Percentiles rank a stretch among this genome's conserved stretches.
These are phyloP conservation scores for Rhinatrema bivittatum DNA, from an alignment of 2,797 vertebrate genomes.

Conservation along the genomic window DNA sequence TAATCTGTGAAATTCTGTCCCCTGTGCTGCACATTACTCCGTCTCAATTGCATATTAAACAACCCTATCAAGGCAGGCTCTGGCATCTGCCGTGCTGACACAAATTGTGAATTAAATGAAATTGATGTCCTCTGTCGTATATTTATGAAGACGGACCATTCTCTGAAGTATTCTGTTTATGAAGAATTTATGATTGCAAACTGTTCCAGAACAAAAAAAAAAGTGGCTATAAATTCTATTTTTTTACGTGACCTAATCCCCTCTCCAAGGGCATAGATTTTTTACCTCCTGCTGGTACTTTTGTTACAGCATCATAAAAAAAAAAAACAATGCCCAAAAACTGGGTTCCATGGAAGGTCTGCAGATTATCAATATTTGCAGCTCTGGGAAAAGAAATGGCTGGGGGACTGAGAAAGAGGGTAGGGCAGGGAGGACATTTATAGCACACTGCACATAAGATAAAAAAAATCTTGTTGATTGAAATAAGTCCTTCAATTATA, in stretches of 20 bases:
- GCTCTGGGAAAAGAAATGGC: conserved; percentile 58
- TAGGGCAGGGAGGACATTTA: conserved; percentile 48
- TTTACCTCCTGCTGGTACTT: conserved; percentile 77
- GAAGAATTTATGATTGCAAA: conserved; percentile 94
- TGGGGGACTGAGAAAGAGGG: conserved; percentile 47
- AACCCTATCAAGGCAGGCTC: conserved; percentile 87
- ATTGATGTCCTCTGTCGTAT: conserved; percentile 96
- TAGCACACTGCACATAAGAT: conserved; percentile 41
- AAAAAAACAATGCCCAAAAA: conserved; percentile 74
- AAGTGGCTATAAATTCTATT: conserved; percentile 88
- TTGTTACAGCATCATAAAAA: conserved; percentile 74
- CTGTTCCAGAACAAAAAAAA: conserved; percentile 88
- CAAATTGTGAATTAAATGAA: conserved; percentile 98
- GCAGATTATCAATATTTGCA: conserved; percentile 79
- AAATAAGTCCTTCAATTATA: no score
- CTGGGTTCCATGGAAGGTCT: conserved; percentile 65
- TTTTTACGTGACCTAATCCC: conserved; percentile 78
- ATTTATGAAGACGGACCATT: conserved; percentile 91
- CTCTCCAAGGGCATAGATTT: conserved; percentile 81
- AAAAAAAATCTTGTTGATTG: conserved; percentile 43
- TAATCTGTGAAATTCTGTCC: conserved; percentile 78
- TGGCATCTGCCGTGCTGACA: conserved; percentile 97
- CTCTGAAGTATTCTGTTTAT: conserved; percentile 96
- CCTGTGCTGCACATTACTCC: conserved; percentile 79
- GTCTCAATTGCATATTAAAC: conserved; percentile 94